Percentiles rank a stretch among this genome's conserved stretches.
These are phyloP conservation scores for Etheostoma nigrum DNA, from an alignment of 2,797 vertebrate species.

Conservation along the genomic window DNA sequence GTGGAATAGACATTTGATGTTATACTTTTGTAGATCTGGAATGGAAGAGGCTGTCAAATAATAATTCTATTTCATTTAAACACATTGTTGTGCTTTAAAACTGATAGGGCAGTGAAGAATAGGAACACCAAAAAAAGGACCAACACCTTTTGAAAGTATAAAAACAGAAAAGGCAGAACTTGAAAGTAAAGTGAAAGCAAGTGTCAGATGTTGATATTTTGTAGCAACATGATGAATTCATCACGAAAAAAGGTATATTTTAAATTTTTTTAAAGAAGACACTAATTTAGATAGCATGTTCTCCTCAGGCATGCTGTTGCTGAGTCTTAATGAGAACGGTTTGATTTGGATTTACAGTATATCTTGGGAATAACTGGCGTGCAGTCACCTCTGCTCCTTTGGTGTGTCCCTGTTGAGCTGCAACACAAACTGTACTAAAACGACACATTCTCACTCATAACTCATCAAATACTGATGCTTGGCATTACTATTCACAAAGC, in stretches of 20 bases:
- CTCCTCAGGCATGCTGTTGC: constrained; percentile 3
- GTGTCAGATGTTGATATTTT: neutral
- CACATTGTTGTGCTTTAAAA: constrained; percentile 33
- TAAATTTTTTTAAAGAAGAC: neutral
- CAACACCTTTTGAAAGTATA: constrained; percentile 15
- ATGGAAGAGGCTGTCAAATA: neutral
- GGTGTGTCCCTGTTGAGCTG: neutral
- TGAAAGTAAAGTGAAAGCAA: neutral
- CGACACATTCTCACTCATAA: no score
- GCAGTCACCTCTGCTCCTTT: neutral
- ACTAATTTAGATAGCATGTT: constrained; percentile 19
- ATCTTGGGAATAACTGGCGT: neutral
- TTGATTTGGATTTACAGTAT: neutral
- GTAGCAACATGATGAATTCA: neutral
- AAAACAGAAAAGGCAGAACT: constrained; percentile 1
- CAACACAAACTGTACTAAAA: neutral
- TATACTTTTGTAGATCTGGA: constrained; percentile 21
- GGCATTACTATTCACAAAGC: no score
- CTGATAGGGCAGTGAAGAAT: neutral
- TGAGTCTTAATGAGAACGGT: constrained; percentile 3
- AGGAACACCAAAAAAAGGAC: constrained; percentile 5
- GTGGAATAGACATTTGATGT: constrained; percentile 10
- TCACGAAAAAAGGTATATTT: constrained; percentile 7
- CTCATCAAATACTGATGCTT: no score
- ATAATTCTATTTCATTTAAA: constrained; percentile 25